Conservation (phyloP, 2,888 invertebrate genomes). For the Meteorus cinctellus region DNA sequence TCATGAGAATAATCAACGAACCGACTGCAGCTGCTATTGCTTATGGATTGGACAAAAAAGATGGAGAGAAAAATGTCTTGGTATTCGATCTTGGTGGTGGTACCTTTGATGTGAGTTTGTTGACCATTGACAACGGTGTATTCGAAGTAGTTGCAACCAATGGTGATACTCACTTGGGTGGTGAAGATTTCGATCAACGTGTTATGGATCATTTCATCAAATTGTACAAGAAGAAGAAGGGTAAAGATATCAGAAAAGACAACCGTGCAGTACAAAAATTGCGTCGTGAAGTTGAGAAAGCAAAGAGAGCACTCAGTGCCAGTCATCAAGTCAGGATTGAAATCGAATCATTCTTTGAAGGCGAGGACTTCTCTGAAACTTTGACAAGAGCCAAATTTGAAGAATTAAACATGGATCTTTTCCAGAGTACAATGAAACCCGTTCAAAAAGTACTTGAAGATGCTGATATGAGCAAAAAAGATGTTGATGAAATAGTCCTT, state of each 20-base stretch:
- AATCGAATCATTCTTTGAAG: conserved; percentile 98
- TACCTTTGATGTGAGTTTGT: conserved; percentile 98
- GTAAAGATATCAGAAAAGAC: conserved; percentile 96
- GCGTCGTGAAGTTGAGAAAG: conserved; percentile 97
- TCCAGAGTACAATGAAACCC: conserved; percentile 80
- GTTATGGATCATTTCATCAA: conserved; percentile 99
- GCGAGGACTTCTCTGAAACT: conserved; percentile 98
- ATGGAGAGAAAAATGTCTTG: conserved; percentile 97
- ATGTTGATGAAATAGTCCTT: conserved; percentile 98
- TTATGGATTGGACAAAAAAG: conserved; percentile 96
- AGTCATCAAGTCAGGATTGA: conserved; percentile 98
- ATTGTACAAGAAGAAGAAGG: conserved; percentile 98
- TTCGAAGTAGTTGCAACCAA: conserved; percentile 95
- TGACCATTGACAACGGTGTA: conserved; percentile 99
- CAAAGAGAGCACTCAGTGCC: conserved; percentile 95
- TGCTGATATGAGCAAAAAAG: conserved; percentile 98
- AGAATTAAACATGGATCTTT: conserved; percentile 91
- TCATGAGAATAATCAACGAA: conserved; percentile 98
- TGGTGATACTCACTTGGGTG: conserved; percentile 98
- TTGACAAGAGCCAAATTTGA: conserved; percentile 99
- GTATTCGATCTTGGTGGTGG: conserved; percentile 99
- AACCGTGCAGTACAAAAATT: conserved; percentile 96
- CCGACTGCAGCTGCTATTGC: conserved; percentile 98
- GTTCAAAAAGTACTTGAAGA: conserved; percentile 93
- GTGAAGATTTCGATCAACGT: conserved; percentile 98